A percentile compares a stretch with the other conserved stretches of the same genome.
phyloP scores from a whole-genome alignment of 2,888 invertebrate species.

The Sesamia inferens region DNA sequence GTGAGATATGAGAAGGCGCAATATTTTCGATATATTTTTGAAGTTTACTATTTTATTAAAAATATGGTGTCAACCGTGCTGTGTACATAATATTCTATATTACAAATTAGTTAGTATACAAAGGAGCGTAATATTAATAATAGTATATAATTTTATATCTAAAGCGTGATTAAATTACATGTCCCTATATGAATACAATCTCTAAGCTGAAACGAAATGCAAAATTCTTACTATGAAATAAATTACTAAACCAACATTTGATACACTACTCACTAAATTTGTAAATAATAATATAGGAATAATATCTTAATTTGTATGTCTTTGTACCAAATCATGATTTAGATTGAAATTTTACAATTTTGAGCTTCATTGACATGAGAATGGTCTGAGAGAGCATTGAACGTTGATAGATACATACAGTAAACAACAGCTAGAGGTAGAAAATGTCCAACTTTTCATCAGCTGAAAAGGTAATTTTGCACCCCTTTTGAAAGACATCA shows the following conservation, averaged over 20 bases:
- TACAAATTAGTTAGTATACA: constrained; percentile 68
- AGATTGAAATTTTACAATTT: constrained; percentile 73
- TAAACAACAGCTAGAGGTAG: constrained; percentile 66
- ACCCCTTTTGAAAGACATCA: constrained; percentile 76
- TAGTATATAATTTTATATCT: constrained; percentile 75
- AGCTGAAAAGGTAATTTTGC: constrained; percentile 82
- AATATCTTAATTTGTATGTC: constrained; percentile 88
- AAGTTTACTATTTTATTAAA: constrained; percentile 48
- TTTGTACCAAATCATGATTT: constrained; percentile 87
- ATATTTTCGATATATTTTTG: constrained; percentile 48
- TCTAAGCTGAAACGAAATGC: constrained; percentile 82
- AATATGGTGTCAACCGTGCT: constrained; percentile 60
- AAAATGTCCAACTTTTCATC: constrained; percentile 83
- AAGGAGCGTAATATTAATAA: constrained; percentile 60
- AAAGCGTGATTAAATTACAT: constrained; percentile 80
- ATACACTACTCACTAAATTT: constrained; percentile 80
- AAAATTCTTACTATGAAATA: constrained; percentile 84
- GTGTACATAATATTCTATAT: constrained; percentile 56
- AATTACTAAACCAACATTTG: constrained; percentile 81
- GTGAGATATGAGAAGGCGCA: constrained; percentile 50
- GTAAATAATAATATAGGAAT: constrained; percentile 84
- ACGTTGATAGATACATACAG: constrained; percentile 54
- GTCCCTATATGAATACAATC: constrained; percentile 79
- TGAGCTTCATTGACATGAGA: constrained; percentile 74
- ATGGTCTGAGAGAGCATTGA: constrained; percentile 77